Base-by-base conservation (phyloP, 2,113 vertebrate genomes). In the Nanger granti region DNA sequence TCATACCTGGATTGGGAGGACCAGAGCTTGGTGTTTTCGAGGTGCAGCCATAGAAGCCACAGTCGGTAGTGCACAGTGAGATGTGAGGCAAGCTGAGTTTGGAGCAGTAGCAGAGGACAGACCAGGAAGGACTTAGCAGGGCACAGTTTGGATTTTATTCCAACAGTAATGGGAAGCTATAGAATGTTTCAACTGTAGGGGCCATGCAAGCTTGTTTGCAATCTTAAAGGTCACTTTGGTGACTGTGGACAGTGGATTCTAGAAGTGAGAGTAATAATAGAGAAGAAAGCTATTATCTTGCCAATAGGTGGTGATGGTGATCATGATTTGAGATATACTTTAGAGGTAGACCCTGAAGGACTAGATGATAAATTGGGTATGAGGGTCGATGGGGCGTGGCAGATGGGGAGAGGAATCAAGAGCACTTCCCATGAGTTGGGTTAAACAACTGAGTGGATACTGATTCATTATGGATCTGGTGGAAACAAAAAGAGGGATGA, bases 401-500 rank as follows among this genome's bases (percentile, higher is more conserved):
- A 0, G 1, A 7, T 47, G 11, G 64, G 20, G 37, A 59, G 24
- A 83, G 12, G 34, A 47, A 83, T n/a, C 55, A 52, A 41, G n/a
- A 91, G 79, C 28, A 44, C 15, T 84, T 31, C n/a, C n/a, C 29
- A 3, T 80, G 31, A 62, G 8, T 47, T 91, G 28, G 54, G 69
- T 52, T 62, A 93, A 83, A 22, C 47, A 34, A 11, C 4, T 34
- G 26, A 18, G n/a, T 84, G 5, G 47, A 79, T 95, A 8, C 49
- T 54, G 13, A 88, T 91, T 88, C 34, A 20, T 96, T 80, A 41
- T 96, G 57, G 69, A 93, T 84, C 12, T 92, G 44, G 55, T 88
- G 7, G 31, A 88, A 95, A 79, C 11, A 83, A 79, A 13, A 3
- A 89, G 5, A 97, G 15, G 20, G 82, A 89, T 5, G 15, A 66